Base-by-base conservation (phyloP, 2,888 invertebrate genomes). In the Hofmannophila pseudospretella region DNA sequence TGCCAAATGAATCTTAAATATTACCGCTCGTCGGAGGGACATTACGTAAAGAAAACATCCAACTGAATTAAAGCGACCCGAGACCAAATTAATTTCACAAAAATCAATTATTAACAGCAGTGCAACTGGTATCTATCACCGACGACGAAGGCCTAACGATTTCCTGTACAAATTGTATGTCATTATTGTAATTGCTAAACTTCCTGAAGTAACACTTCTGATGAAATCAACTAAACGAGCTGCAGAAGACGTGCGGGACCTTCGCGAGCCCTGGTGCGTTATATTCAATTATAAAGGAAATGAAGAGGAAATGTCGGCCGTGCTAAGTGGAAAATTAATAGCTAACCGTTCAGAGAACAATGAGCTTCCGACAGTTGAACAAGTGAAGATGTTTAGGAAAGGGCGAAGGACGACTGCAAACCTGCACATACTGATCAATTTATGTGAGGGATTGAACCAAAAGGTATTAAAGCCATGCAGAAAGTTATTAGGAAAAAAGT, bases 351-450 rank as follows among this genome's bases (percentile, higher is more conserved):
- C 30, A 31, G 26, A 13, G 22, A 44, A 45, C 45, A 45, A 45
- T 45, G 45, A 14, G 34, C 32, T 38, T 47, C 47, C 47, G 40
- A 42, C 41, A 29, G 19, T 38, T 32, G 14, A 12, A 10, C 23
- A 12, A 9, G 13, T 13, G 29, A 8, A 7, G 3, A 13, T 8
- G 2, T 8, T 29, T 13, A n/a, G 29, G 7, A 11, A 29, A 33
- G 32, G 36, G 36, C 26, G 32, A 37, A 37, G 36, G 36, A 27
- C 36, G n/a, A 20, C 2, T 5, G 8, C 20, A 4, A 20, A 8
- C 20, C 20, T 20, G 5, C 20, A 20, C 20, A 3, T 20, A n/a
- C n/a, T n/a, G n/a, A n/a, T n/a, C n/a, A 4, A 19, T 19, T 5
- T 19, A 19, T 19, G 3, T 19, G 19, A 19, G 5, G 5, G 19